Evolutionary conservation across 2,797 vertebrate genomes (phyloP), one percentile per base, ranked within the genome.

Genomic region (Petrocephalus schoutedeni): DNA sequence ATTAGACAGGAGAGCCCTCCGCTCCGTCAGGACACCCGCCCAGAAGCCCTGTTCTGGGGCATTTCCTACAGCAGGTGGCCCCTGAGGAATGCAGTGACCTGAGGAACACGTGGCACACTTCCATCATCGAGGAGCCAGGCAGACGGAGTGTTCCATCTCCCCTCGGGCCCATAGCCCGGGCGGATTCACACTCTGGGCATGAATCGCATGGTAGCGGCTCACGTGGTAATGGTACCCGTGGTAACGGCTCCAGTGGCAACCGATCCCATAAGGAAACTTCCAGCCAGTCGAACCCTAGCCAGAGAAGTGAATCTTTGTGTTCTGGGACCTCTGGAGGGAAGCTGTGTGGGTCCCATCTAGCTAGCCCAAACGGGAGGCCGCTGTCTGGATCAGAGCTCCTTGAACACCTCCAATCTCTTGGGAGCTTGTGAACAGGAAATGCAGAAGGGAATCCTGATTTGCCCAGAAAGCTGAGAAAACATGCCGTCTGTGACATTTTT

Each of bases 171-270:
- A 57, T 90, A 2, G 86, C 82, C 3, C 89, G 87, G 61, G 87
- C 9, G 2, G 91, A 91, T 58, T 93, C 92, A 0, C 90, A 87
- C 21, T 91, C 93, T 19, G 93, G 93, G 74, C 87, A 53, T 77
- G 93, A 92, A 83, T 85, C 90, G 80, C 45, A 0, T 21, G 91
- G 91, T 88, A 91, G 92, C 21, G 90, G 89, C 56, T 94, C 91
- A 19, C 90, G 88, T 5, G 89, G 91, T 77, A 88, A 84, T 49
- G 61, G 89, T 45, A 92, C 92, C 58, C 87, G 86, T 57, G 90
- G 90, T 90, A 90, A 91, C n/a, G 49, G 88, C 61, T 32, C 92
- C 57, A 85, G 86, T 54, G 90, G 91, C 91, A 91, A 91, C 23
- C 49, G 89, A 85, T 91, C 87, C 67, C 89, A 91, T n/a, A 80